phyloP scores from a whole-genome alignment of 2,113 vertebrate species.

The Actenoides hombroni region DNA sequence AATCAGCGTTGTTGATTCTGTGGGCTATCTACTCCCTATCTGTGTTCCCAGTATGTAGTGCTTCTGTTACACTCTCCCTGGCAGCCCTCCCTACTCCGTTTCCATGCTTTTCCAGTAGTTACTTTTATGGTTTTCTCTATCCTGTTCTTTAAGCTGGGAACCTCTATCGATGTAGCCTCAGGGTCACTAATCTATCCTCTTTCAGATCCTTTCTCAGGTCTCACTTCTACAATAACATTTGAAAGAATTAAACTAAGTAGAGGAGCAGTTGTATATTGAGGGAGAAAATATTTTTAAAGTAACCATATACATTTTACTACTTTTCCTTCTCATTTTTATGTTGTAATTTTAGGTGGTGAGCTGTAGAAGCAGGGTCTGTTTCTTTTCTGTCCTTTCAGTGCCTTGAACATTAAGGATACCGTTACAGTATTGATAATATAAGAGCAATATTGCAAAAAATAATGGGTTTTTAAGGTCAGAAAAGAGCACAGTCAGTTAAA shows the following conservation, averaged over 20 bases:
- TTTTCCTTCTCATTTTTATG: conserved; percentile 51
- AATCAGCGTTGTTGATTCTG: background rate
- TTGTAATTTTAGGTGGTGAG: conserved; percentile 63
- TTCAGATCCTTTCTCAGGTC: conserved; percentile 35
- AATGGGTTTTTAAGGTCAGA: background rate
- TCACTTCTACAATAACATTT: conserved; percentile 35
- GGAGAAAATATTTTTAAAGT: conserved; percentile 63
- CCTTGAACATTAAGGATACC: conserved; percentile 27
- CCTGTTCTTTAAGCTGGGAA: background rate
- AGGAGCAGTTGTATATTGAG: conserved; percentile 50
- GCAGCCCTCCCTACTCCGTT: background rate
- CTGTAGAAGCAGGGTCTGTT: conserved; percentile 47
- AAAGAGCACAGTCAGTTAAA: background rate
- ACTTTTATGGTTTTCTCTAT: background rate
- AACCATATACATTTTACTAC: conserved; percentile 61
- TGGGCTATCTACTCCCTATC: background rate
- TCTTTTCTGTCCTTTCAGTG: conserved; percentile 44
- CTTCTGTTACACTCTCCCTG: background rate
- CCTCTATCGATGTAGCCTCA: background rate
- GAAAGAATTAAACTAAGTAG: conserved; percentile 51
- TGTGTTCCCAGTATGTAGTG: background rate
- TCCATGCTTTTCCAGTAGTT: background rate
- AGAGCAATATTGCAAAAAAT: conserved; percentile 2
- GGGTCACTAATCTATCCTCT: conserved; percentile 13
- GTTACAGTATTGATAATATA: conserved; percentile 37